Conservation (phyloP, 1,140 invertebrate species). For the Polypedilum vanderplanki region DNA sequence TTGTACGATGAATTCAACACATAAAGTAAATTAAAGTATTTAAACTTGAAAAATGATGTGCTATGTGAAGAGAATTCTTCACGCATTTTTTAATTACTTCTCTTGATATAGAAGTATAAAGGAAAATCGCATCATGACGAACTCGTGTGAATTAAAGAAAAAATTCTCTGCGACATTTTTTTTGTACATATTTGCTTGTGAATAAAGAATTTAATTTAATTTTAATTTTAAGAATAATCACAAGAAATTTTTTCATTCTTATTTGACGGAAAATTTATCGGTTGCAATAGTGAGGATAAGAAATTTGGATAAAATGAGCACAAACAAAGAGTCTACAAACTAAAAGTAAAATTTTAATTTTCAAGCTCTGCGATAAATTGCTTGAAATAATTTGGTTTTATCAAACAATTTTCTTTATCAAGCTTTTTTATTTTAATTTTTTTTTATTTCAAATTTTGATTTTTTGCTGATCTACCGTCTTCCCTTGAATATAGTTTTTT, state of each 20-base stretch:
- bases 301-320: too few relatives aligned
- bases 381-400: background rate
- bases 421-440: too few relatives aligned
- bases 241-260: background rate
- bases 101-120: background rate
- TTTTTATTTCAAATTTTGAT: too few relatives aligned
- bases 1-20: background rate
- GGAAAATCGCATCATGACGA: background rate
- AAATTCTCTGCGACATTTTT: background rate
- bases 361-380: background rate
- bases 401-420: background rate
- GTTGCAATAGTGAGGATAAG: background rate
- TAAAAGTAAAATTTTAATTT: too few relatives aligned
- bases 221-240: background rate
- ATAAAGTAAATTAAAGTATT: conserved; percentile 20
- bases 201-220: conserved; percentile 15
- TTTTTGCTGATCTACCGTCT: too few relatives aligned
- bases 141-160: background rate
- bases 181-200: background rate
- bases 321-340: too few relatives aligned
- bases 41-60: background rate
- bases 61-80: background rate
- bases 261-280: conserved; percentile 12
- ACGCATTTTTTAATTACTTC: background rate
- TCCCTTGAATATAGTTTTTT: too few relatives aligned